Evolutionary conservation across 2,888 invertebrate genomes (phyloP), one percentile per base, ranked within the genome.

Genomic region (Drosophila mimetica): DNA sequence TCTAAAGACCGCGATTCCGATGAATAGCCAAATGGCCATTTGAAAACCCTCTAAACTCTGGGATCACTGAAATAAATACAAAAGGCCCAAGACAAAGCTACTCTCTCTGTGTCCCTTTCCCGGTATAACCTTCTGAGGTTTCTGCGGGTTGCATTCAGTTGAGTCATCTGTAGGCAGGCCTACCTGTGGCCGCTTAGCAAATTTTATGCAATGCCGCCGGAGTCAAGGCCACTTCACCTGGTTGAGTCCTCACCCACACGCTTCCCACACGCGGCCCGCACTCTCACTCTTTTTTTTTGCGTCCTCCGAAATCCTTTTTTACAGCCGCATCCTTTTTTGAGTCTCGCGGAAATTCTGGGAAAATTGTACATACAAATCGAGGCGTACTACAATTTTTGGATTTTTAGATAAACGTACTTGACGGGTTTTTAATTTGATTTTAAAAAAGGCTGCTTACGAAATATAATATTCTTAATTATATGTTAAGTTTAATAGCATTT

Each of bases 111-210:
- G n/a, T n/a, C 30, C 20, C 13, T 25, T 28, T 63, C n/a, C 54
- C 22, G 4, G 46, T 20, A 25, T n/a, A 36, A 34, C 22, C 32
- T 61, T 46, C 46, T 76, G 79, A 84, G 79, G 78, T 80, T 79
- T 86, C 59, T 87, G 87, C 65, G 79, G 79, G 87, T 87, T 79
- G 81, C 85, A 87, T 79, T 75, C 66, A 84, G 85, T 79, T 79
- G 85, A 77, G 87, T 79, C 87, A 86, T 85, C 53, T 66, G 63
- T 57, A 58, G 50, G 54, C 48, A 47, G 25, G 14, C 5, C 59
- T 86, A 80, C 85, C 87, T 84, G 82, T 14, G 6, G 16, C 64
- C 63, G 64, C 70, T 64, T 64, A 69, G 64, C 64, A 69, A 85
- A 79, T 66, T 79, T 79, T 79, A 79, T 79, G 79, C 85, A 79